Percentiles rank a stretch among this genome's conserved stretches.
Conservation (phyloP, 1,140 invertebrate genomes). For the Nephotettix cincticeps region DNA sequence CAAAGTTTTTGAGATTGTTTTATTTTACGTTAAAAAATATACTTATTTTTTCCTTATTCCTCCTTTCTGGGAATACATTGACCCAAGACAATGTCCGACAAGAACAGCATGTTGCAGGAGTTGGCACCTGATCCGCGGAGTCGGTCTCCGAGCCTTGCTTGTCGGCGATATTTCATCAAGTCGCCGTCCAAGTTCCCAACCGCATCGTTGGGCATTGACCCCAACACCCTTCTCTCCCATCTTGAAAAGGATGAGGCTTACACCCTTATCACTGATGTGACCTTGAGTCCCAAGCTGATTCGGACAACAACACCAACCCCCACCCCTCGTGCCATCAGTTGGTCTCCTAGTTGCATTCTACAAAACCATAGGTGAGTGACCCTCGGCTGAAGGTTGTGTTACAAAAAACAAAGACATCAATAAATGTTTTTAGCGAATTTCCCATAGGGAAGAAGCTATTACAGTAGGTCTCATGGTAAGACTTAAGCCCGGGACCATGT, state of each 20-base stretch:
- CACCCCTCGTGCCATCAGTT: background rate
- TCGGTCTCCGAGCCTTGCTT: background rate
- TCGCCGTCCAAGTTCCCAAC: background rate
- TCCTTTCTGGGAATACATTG: no score
- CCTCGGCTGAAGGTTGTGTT: no score
- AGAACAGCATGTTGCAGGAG: no score
- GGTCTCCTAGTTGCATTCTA: constrained; percentile 22
- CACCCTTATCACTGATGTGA: background rate
- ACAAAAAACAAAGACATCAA: no score
- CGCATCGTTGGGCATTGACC: background rate
- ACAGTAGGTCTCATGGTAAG: no score
- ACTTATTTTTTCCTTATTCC: no score
- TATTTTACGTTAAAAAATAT: no score
- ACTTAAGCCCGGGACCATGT: no score
- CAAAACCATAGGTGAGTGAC: constrained; percentile 8
- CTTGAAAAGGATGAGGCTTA: background rate
- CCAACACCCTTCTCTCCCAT: background rate
- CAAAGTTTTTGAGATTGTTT: no score
- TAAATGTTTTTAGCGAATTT: no score
- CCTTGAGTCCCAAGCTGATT: background rate
- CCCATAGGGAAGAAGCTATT: no score
- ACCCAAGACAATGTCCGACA: no score
- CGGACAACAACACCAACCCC: background rate
- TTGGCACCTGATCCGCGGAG: background rate
- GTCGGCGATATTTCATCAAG: background rate